phyloP scores from a whole-genome alignment of 2,888 invertebrate species.

The Aproaerema taeniolella region DNA sequence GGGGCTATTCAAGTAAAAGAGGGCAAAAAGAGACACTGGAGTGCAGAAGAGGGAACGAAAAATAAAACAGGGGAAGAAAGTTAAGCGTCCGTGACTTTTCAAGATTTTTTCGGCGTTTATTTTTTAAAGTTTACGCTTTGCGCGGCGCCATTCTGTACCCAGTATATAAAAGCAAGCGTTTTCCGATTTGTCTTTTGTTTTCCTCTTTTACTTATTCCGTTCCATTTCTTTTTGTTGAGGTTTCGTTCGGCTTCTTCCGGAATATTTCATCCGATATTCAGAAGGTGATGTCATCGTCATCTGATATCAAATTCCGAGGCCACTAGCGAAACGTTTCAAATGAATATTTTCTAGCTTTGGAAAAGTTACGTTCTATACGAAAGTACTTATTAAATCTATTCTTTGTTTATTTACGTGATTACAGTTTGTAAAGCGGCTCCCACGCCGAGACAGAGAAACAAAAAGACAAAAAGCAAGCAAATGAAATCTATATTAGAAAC shows the following conservation, averaged over 20 bases:
- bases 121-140: slow-evolving; percentile 69
- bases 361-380: too few relatives aligned
- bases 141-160: slow-evolving; percentile 40
- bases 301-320: too few relatives aligned
- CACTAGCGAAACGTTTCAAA: too few relatives aligned
- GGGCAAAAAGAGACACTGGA: slow-evolving; percentile 39
- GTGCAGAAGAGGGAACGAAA: slow-evolving; percentile 65
- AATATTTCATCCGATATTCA: background rate
- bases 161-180: slow-evolving; percentile 61
- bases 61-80: slow-evolving; percentile 77
- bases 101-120: slow-evolving; percentile 74
- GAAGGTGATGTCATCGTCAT: background rate
- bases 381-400: too few relatives aligned
- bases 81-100: slow-evolving; percentile 78
- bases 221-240: slow-evolving; percentile 39
- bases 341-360: too few relatives aligned
- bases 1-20: slow-evolving; percentile 33
- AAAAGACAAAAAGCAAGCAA: slow-evolving; percentile 40
- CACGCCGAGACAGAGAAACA: slow-evolving; percentile 20
- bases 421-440: too few relatives aligned
- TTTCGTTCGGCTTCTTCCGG: slow-evolving; percentile 17
- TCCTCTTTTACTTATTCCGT: slow-evolving; percentile 43
- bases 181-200: slow-evolving; percentile 63
- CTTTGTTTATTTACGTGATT: too few relatives aligned
- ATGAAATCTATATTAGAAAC: slow-evolving; percentile 69